A percentile compares a stretch with the other conserved stretches of the same genome.
Conservation (phyloP, 2,888 invertebrate species). For the Malthinus seriepunctatus region DNA sequence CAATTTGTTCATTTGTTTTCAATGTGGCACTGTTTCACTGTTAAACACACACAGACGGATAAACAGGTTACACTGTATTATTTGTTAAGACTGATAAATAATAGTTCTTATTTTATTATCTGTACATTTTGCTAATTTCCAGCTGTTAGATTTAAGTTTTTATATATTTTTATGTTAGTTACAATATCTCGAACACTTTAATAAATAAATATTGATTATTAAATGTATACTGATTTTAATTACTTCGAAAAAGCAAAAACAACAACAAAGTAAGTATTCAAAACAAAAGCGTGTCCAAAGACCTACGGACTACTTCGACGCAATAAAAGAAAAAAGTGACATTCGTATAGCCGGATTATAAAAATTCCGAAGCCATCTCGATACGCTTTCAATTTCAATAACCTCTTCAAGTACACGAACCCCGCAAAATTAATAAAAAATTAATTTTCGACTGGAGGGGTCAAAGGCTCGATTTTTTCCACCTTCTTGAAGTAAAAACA, state of each 20-base stretch:
- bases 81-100: constrained; percentile 52
- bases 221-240: constrained; percentile 33
- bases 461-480: too few species aligned
- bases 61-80: constrained; percentile 42
- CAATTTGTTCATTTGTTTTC: constrained; percentile 29
- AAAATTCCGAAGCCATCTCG: too few species aligned
- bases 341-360: neutral
- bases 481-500: too few species aligned
- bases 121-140: constrained; percentile 31
- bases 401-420: too few species aligned
- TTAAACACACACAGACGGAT: constrained; percentile 31
- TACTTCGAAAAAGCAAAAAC: neutral
- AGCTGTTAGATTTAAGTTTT: constrained; percentile 37
- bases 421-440: too few species aligned
- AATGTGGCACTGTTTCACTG: constrained; percentile 28
- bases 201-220: constrained; percentile 49
- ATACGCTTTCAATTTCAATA: too few species aligned
- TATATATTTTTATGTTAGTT: constrained; percentile 40
- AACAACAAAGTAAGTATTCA: too few species aligned
- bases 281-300: too few species aligned
- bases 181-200: constrained; percentile 46
- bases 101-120: constrained; percentile 29
- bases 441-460: too few species aligned
- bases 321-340: too few species aligned
- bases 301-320: too few species aligned